A percentile compares a stretch with the other conserved stretches of the same genome.
These are phyloP conservation scores for Paragorgia papillata DNA, from an alignment of 92 coral and sea anemone genomes.

Conservation along the genomic window DNA sequence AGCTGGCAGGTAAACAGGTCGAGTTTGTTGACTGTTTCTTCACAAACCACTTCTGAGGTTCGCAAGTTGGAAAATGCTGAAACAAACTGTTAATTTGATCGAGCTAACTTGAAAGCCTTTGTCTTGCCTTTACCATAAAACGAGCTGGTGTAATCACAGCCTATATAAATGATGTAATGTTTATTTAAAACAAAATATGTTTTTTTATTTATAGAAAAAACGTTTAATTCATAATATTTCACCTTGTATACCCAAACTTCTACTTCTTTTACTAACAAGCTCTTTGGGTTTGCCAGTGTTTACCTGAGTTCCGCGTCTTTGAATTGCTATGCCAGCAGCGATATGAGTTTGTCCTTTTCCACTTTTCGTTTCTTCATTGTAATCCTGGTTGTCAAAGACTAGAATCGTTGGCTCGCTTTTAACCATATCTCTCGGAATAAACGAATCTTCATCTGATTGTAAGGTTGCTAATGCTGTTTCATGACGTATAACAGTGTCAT, in stretches of 20 bases:
- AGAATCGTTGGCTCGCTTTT: slow-evolving; percentile 20
- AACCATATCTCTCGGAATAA: slow-evolving; percentile 32
- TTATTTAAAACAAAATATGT: neutral
- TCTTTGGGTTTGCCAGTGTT: neutral
- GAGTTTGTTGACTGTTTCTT: slow-evolving; percentile 3
- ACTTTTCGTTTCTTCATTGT: slow-evolving; percentile 42
- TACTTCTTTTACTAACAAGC: slow-evolving; percentile 15
- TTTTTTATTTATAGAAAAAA: neutral
- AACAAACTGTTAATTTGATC: slow-evolving; percentile 25
- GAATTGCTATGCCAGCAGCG: slow-evolving; percentile 36
- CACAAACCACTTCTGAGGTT: slow-evolving; percentile 7
- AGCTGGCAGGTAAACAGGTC: slow-evolving; percentile 31
- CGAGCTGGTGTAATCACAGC: slow-evolving; percentile 49
- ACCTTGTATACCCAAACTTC: slow-evolving; percentile 3
- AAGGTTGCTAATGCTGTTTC: slow-evolving; percentile 37
- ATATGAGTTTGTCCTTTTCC: slow-evolving; percentile 41
- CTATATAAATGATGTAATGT: slow-evolving; percentile 23
- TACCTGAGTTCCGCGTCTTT: slow-evolving; percentile 1
- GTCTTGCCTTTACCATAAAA: slow-evolving; percentile 45
- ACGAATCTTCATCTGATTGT: slow-evolving; percentile 9
- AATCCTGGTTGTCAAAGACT: slow-evolving; percentile 38
- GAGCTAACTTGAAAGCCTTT: slow-evolving; percentile 47
- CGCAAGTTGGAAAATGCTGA: slow-evolving; percentile 27
- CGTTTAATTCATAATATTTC: slow-evolving; percentile 10
- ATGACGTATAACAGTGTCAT: slow-evolving; percentile 30